Evolutionary conservation across 92 coral and sea anemone genomes (phyloP).

Genomic region (Chrysogorgia sp.): DNA sequence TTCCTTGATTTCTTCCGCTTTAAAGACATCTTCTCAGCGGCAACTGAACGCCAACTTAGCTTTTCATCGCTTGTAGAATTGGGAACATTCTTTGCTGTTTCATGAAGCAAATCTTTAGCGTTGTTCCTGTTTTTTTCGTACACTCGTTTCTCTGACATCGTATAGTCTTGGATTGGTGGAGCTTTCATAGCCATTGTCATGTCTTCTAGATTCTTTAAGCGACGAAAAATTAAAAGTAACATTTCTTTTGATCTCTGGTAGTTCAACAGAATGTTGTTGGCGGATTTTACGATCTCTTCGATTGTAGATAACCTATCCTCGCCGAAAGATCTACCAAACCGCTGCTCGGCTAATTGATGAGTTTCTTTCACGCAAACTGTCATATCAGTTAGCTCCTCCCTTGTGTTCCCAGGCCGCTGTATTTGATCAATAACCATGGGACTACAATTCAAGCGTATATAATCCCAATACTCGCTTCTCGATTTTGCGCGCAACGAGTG

Average conservation of each 20-base stretch:
- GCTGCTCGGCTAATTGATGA: constrained; percentile 13
- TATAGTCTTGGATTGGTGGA: not conserved
- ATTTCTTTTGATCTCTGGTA: constrained; percentile 14
- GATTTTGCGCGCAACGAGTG: constrained; percentile 62
- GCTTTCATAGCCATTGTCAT: constrained; percentile 3
- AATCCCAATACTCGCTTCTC: constrained; percentile 72
- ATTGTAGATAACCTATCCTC: constrained; percentile 13
- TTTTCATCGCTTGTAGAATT: too few species aligned
- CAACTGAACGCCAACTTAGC: too few species aligned
- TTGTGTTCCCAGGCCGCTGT: not conserved
- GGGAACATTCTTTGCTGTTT: too few species aligned
- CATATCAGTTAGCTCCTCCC: constrained; percentile 5
- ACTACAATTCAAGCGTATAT: constrained; percentile 75
- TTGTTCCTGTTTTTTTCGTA: not conserved
- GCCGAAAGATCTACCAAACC: constrained; percentile 28
- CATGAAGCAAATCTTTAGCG: constrained; percentile 1
- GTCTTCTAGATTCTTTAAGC: constrained; percentile 15
- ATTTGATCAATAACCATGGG: constrained; percentile 43
- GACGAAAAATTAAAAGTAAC: not conserved
- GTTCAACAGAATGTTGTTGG: constrained; percentile 2
- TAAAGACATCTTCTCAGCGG: too few species aligned
- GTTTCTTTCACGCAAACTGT: constrained; percentile 12
- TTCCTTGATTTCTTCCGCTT: too few species aligned
- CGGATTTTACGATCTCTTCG: constrained; percentile 27
- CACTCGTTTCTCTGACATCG: not conserved